These are phyloP conservation scores for Pagrus major DNA, from an alignment of 2,113 vertebrate genomes.

Conservation along the genomic window DNA sequence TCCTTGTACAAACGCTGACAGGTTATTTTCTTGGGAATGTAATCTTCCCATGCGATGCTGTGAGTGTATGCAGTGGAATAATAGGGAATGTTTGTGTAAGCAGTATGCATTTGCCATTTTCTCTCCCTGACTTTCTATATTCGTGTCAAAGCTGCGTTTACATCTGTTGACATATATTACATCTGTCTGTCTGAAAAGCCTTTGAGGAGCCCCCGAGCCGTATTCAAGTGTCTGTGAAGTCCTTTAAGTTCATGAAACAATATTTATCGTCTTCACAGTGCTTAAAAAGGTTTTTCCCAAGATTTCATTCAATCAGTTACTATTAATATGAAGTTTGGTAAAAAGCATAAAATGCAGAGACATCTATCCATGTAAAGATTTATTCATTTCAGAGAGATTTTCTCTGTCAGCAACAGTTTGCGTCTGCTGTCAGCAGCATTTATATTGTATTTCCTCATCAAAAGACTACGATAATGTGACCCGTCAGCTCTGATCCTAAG, in stretches of 20 bases:
- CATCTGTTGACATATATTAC: neutral
- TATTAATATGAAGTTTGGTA: neutral
- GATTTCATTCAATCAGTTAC: neutral
- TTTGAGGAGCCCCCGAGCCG: too few relatives aligned
- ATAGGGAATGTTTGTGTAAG: neutral
- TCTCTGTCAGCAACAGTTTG: slow-evolving; percentile 1
- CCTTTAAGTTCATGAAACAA: neutral
- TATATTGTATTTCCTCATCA: slow-evolving; percentile 8
- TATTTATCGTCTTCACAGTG: neutral
- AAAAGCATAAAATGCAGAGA: neutral
- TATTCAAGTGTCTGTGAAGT: neutral
- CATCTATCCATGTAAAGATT: neutral
- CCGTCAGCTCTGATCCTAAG: slow-evolving; percentile 7
- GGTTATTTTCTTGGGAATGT: neutral
- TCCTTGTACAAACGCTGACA: slow-evolving; percentile 27
- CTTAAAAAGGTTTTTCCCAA: neutral
- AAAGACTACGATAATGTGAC: neutral
- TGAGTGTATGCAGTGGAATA: neutral
- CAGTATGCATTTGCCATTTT: neutral
- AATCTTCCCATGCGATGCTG: neutral
- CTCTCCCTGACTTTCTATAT: neutral
- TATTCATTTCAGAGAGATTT: neutral
- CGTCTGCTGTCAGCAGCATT: neutral
- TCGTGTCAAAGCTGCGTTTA: neutral
- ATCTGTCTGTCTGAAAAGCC: neutral